phyloP scores from a whole-genome alignment of 2,113 vertebrate species.

The Triplophysa tibetana region DNA sequence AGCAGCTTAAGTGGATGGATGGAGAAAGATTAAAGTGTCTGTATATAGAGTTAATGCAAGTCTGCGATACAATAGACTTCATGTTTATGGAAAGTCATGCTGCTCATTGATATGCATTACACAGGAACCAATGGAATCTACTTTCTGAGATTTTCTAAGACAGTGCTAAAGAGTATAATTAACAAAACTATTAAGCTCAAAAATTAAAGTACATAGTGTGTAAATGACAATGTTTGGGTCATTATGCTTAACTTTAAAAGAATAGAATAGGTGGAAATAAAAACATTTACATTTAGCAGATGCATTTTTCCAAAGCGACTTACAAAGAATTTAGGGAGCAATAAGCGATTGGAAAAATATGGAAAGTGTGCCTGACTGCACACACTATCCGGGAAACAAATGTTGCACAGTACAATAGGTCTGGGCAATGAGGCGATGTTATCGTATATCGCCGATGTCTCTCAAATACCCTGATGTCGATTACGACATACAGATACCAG shows the following conservation, averaged over 20 bases:
- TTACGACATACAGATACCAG: too few species aligned
- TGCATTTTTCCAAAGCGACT: too few species aligned
- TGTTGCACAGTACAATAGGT: neutral
- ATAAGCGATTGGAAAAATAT: neutral
- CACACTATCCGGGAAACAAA: too few species aligned
- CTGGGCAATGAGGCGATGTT: too few species aligned
- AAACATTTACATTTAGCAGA: neutral
- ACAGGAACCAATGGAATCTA: neutral
- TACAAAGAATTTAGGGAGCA: too few species aligned
- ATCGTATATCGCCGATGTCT: too few species aligned
- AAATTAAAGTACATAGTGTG: neutral
- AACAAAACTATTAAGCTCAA: neutral
- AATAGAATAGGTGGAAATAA: neutral
- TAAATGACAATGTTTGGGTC: neutral
- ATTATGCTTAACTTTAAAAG: neutral
- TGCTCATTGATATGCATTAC: neutral
- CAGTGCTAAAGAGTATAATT: neutral
- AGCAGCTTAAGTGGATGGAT: conserved; percentile 39
- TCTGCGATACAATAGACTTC: neutral
- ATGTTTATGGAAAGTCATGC: neutral
- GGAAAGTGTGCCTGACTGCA: neutral
- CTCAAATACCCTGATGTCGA: too few species aligned
- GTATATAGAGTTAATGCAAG: conserved; percentile 6
- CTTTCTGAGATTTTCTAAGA: neutral
- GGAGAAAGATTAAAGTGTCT: conserved; percentile 45